Evolutionary conservation across 2,797 vertebrate genomes (phyloP), one percentile per base, ranked within the genome.

Genomic region (Naso thynnoides): DNA sequence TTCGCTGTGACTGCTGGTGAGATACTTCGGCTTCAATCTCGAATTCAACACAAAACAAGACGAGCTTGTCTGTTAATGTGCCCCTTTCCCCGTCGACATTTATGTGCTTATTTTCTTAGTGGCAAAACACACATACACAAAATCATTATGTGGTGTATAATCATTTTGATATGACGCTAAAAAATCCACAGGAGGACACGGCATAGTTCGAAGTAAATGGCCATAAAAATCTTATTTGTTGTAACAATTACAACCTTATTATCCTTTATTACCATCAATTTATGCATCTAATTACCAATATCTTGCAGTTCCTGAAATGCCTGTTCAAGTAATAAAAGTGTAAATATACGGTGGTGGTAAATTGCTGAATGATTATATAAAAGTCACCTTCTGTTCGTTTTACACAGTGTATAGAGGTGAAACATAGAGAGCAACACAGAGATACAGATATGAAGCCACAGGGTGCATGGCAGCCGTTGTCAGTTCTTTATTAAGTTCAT

Each of bases 401-500:
- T 62, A 58, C 70, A 60, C 10, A 49, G 21, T 23, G 18, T 45
- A 44, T 26, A 19, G 2, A 14, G 11, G 23, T 21, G 14, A 1
- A 44, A 58, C 24, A 26, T 1, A 4, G 38, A 41, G 44, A 53
- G 14, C 6, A 5, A 19, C 21, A 21, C 7, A 1, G 27, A 26
- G 74, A 3, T 56, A 27, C 19, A 19, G 33, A 63, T 55, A 61
- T 16, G 53, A 23, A 69, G 54, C 71, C 65, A 66, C 39, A 5
- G 75, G 65, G 60, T 5, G 1, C 2, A 38, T 13, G 31, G 59
- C 38, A 64, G 57, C 53, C 36, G 9, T 79, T 54, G 49, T 69
- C 61, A 73, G 8, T 36, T 78, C 52, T 52, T 79, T 73, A 87
- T 86, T 83, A 73, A 75, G 61, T 76, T 87, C 85, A 81, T 82